Percentiles rank a stretch among this genome's conserved stretches.
These are phyloP conservation scores for Neosilurus hyrtlii DNA, from an alignment of 2,797 vertebrate genomes.

Conservation along the genomic window DNA sequence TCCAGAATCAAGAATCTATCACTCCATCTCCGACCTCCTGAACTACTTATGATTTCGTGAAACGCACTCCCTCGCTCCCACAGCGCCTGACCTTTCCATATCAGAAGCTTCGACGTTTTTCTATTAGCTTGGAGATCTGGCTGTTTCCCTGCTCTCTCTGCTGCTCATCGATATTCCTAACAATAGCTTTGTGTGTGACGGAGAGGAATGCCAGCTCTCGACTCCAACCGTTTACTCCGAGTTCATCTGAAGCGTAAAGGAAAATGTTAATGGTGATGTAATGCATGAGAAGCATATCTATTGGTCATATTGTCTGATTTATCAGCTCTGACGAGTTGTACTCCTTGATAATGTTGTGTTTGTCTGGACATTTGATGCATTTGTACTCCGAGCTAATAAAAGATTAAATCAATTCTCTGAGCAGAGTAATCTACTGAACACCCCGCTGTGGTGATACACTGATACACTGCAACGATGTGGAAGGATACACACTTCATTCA, in stretches of 20 bases:
- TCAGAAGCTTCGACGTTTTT: constrained; percentile 38
- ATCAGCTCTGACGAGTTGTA: neutral
- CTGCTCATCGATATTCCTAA: constrained; percentile 43
- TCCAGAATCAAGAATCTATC: neutral
- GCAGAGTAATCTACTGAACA: neutral
- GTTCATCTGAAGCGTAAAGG: neutral
- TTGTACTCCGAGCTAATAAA: neutral
- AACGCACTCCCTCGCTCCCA: constrained; percentile 38
- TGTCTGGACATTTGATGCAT: neutral
- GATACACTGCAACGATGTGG: neutral
- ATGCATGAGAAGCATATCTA: neutral
- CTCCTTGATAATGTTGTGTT: neutral
- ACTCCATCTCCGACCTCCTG: constrained; percentile 22
- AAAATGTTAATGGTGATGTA: neutral
- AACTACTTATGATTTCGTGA: constrained; percentile 38
- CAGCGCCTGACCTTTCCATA: constrained; percentile 53
- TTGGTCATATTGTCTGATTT: neutral
- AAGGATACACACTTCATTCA: neutral
- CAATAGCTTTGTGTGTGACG: constrained; percentile 32
- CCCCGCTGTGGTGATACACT: neutral
- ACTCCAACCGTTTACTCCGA: neutral
- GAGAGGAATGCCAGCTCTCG: constrained; percentile 10
- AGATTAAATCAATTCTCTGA: neutral
- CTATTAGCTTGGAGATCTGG: constrained; percentile 47
- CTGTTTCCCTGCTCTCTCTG: constrained; percentile 28